Base-by-base conservation (phyloP, 2,888 invertebrate genomes). In the Euspilapteryx auroguttella region DNA sequence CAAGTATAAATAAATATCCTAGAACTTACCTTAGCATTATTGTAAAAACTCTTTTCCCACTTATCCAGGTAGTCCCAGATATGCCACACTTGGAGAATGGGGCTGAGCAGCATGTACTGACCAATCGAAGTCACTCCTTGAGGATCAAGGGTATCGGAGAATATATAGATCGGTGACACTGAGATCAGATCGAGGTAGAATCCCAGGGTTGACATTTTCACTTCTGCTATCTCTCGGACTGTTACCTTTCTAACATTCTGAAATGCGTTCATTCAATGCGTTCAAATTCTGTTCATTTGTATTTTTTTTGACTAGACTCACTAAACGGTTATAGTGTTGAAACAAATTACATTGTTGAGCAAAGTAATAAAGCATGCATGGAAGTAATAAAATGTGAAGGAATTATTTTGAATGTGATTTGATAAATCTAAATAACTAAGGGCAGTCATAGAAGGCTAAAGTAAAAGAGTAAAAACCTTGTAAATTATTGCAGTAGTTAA, bases 131-230 rank as follows among this genome's bases (percentile, higher is more conserved):
- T 44, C 14, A 55, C 49, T 4, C 45, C 49, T 3, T 42, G 32
- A 8, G 58, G 61, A 28, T 71, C 69, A 32, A 71, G 28, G 1
- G 63, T 65, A 23, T 66, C 55, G 13, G 63, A 51, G 38, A 71
- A 65, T 31, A 73, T 62, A 27, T 50, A 49, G 6, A 65, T 44
- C 0, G 77, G 77, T 22, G 73, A 75, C 17, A 76, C 54, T 1
- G 77, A 66, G 25, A 77, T 28, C 7, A 76, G 42, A 29, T 76
- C 76, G 11, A 76, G 24, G 36, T 77, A 77, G 39, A 77, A 76
- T 1, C 73, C 68, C 6, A 56, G 14, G 0, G 54, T 46, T 0
- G 62, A 47, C 69, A 76, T 71, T 43, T 73, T 73, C 3, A 58
- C 61, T 39, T 65, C 61, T 0, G 65, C 55, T 42, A 77, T 76